Evolutionary conservation across 1,140 invertebrate species (phyloP).

Genomic region (Samia ricini): DNA sequence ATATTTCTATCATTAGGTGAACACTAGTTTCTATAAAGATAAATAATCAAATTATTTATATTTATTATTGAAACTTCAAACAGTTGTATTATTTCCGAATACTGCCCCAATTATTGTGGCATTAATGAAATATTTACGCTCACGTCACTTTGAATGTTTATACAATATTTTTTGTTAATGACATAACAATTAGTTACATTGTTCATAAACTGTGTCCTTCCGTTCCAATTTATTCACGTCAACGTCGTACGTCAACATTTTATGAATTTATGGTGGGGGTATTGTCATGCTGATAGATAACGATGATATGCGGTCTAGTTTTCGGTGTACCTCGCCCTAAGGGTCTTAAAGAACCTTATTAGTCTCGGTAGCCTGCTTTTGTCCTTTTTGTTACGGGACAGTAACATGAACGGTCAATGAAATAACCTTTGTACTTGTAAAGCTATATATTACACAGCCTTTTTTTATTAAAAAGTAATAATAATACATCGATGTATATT

Average conservation of each 20-base stretch:
- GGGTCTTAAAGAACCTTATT: conserved; percentile 7
- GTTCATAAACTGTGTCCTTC: neutral
- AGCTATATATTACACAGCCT: neutral
- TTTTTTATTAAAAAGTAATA: neutral
- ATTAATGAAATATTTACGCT: too few species aligned
- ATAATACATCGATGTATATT: too few species aligned
- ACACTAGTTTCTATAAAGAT: too few species aligned
- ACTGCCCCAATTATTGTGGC: too few species aligned
- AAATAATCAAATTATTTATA: too few species aligned
- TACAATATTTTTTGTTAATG: neutral
- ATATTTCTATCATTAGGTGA: too few species aligned
- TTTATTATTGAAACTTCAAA: too few species aligned
- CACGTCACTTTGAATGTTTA: too few species aligned
- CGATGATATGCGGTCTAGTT: neutral
- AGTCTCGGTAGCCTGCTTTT: conserved; percentile 10
- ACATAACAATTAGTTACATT: neutral
- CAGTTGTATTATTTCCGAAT: too few species aligned
- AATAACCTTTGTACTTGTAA: neutral
- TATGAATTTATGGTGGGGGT: neutral
- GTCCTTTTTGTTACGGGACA: neutral
- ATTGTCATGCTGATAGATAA: conserved; percentile 11
- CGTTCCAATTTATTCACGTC: neutral
- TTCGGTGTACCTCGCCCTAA: neutral
- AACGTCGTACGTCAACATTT: neutral
- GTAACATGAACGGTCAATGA: conserved; percentile 4